phyloP scores from a whole-genome alignment of 2,888 invertebrate species.

The Belgica antarctica region DNA sequence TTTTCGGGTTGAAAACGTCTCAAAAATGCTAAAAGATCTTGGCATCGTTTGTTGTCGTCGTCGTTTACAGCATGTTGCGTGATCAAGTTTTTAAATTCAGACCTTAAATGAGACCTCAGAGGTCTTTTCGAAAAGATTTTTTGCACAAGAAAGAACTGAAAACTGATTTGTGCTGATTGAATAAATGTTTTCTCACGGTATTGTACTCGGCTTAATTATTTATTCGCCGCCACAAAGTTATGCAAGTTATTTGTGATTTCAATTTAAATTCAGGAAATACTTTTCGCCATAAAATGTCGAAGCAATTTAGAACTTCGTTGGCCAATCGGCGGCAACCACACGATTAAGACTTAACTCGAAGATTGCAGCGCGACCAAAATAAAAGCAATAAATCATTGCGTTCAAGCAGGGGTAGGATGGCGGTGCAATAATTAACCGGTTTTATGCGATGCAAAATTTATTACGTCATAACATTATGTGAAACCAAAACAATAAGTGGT shows the following conservation, averaged over 20 bases:
- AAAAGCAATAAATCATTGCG: conserved; percentile 26
- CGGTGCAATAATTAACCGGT: conserved; percentile 42
- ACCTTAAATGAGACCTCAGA: conserved; percentile 35
- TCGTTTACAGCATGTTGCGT: conserved; percentile 37
- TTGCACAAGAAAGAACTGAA: background rate
- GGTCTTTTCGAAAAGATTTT: too few species aligned
- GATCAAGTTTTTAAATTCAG: conserved; percentile 20
- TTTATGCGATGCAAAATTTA: conserved; percentile 41
- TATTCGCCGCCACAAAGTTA: conserved; percentile 22
- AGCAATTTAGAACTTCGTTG: conserved; percentile 8
- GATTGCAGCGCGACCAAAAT: background rate
- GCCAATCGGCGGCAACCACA: background rate
- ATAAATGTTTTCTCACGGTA: conserved; percentile 41
- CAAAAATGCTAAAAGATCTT: background rate
- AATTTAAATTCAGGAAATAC: too few species aligned
- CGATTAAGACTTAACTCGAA: background rate
- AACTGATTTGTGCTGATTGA: conserved; percentile 37
- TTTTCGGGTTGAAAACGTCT: conserved; percentile 6
- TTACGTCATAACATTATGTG: conserved; percentile 42
- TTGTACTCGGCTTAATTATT: conserved; percentile 40
- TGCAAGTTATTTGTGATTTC: background rate
- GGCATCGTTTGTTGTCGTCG: conserved; percentile 23
- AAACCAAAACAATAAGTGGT: conserved; percentile 37
- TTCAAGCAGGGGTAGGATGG: conserved; percentile 23
- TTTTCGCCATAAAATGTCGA: conserved; percentile 22